Evolutionary conservation across 2,113 vertebrate species (phyloP).

Genomic region (Sebastes fasciatus): DNA sequence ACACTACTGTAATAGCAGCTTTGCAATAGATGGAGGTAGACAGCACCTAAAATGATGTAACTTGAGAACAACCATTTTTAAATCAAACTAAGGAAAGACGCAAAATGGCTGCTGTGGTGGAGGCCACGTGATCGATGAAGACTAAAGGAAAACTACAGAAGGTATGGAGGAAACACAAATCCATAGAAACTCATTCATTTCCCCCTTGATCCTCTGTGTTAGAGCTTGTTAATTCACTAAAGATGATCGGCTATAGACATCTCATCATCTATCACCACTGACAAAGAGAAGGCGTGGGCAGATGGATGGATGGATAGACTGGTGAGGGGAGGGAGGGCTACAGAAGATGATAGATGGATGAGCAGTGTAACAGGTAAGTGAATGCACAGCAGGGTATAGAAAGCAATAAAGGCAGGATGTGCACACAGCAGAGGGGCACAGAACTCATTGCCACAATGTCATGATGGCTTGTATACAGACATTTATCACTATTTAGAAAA

Average conservation of each 20-base stretch:
- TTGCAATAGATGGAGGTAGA: neutral
- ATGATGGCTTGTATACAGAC: neutral
- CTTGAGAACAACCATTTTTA: neutral
- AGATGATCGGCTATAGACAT: conserved; percentile 22
- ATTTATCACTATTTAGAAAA: neutral
- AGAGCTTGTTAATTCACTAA: conserved; percentile 40
- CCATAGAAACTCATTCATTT: conserved; percentile 1
- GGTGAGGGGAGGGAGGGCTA: neutral
- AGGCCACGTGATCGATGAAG: neutral
- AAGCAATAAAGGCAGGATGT: neutral
- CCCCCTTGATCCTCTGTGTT: conserved; percentile 43
- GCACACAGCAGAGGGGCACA: neutral
- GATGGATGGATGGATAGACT: conserved; percentile 8
- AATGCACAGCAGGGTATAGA: neutral
- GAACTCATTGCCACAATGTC: neutral
- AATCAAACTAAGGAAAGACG: neutral
- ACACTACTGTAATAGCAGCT: neutral
- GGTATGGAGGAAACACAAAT: neutral
- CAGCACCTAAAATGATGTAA: neutral
- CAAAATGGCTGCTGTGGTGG: neutral
- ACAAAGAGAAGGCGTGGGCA: conserved; percentile 7
- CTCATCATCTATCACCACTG: conserved; percentile 52
- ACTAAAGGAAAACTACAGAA: neutral
- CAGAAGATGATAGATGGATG: neutral
- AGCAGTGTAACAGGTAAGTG: neutral